Evolutionary conservation across 2,113 vertebrate genomes (phyloP).

Genomic region (Otocyon megalotis): DNA sequence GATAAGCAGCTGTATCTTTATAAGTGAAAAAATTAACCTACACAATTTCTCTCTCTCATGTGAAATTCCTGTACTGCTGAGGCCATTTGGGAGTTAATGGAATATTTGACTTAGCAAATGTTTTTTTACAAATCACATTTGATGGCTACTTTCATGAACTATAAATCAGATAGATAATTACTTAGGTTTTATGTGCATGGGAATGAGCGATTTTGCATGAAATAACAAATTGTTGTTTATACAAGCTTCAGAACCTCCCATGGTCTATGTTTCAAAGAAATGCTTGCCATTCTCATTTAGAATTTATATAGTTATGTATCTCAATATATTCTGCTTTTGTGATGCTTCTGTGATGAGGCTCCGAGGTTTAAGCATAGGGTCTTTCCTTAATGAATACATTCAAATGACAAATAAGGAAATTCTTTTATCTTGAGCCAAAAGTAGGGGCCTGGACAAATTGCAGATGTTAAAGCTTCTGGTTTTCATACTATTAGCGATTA

Average conservation of each 20-base stretch:
- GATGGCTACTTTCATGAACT: neutral
- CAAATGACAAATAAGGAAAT: slow-evolving; percentile 48
- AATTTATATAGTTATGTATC: neutral
- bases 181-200: neutral
- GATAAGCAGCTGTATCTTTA: slow-evolving; percentile 37
- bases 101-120: accelerated
- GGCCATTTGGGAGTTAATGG: neutral
- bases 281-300: slow-evolving; percentile 14
- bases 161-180: neutral
- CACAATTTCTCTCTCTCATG: neutral
- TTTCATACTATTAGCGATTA: slow-evolving; percentile 49
- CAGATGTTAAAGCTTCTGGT: slow-evolving; percentile 48
- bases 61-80: neutral
- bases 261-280: slow-evolving; percentile 39
- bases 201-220: neutral
- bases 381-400: slow-evolving; percentile 50
- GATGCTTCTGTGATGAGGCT: neutral
- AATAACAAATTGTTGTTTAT: slow-evolving; percentile 43
- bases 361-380: neutral
- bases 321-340: neutral
- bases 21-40: neutral
- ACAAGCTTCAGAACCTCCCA: neutral
- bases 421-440: slow-evolving; percentile 64
- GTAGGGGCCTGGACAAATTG: neutral
- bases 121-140: neutral